phyloP scores from a whole-genome alignment of 2,797 vertebrate species.

The Lithobates pipiens region DNA sequence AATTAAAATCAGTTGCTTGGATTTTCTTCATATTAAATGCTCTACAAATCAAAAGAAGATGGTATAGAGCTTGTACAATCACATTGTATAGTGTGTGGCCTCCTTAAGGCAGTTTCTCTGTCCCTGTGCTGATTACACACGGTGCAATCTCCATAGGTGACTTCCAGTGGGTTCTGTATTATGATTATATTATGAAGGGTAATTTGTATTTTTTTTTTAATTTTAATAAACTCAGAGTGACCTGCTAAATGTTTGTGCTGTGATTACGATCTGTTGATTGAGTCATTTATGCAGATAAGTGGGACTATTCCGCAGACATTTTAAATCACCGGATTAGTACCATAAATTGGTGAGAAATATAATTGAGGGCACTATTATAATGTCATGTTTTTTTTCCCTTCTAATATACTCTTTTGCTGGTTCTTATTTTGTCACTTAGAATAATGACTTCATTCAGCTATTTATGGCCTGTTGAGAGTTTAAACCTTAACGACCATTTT shows the following conservation, averaged over 20 bases:
- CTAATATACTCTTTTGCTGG: neutral
- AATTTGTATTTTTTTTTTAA: neutral
- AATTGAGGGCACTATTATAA: neutral
- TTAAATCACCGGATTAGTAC: neutral
- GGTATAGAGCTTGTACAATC: too few relatives aligned
- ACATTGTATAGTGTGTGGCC: too few relatives aligned
- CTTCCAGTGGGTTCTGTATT: neutral
- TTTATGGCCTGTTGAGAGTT: conserved; percentile 6
- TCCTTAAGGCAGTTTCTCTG: neutral
- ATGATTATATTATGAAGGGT: too few relatives aligned
- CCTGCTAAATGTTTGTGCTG: neutral
- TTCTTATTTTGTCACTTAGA: neutral
- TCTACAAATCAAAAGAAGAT: too few relatives aligned
- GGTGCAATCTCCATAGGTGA: neutral
- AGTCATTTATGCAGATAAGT: conserved; percentile 7
- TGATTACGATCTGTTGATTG: conserved; percentile 14
- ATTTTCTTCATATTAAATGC: too few relatives aligned
- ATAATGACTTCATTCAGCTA: neutral
- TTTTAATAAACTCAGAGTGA: neutral
- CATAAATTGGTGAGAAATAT: neutral
- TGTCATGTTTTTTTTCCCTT: neutral
- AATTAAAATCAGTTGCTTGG: too few relatives aligned
- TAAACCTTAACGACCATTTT: neutral
- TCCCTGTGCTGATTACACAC: neutral
- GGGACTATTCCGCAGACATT: neutral